A percentile compares a stretch with the other conserved stretches of the same genome.
Conservation (phyloP, 2,797 vertebrate species). For the Rhinogobio ventralis region DNA sequence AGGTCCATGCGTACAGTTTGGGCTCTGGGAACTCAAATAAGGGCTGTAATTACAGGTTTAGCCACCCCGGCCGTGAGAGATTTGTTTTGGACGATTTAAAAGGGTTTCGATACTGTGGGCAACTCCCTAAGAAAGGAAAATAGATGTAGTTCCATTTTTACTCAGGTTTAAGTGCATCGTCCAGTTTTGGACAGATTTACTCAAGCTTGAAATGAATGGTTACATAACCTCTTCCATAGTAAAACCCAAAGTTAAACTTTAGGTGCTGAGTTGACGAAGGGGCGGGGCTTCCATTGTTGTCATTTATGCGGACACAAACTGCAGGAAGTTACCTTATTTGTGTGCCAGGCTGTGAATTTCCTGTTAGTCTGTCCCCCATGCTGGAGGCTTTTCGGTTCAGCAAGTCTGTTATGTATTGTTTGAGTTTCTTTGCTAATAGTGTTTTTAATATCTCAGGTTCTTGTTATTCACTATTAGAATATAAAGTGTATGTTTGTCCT, state of each 20-base stretch:
- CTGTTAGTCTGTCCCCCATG: conserved; percentile 1
- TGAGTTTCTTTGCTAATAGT: background rate
- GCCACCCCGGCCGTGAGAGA: conserved; percentile 16
- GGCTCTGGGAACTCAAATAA: conserved; percentile 23
- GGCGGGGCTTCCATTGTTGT: conserved; percentile 41
- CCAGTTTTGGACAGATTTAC: conserved; percentile 21
- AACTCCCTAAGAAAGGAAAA: conserved; percentile 19
- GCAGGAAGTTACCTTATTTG: conserved; percentile 47
- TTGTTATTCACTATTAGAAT: background rate
- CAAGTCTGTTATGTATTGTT: background rate
- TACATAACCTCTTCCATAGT: background rate
- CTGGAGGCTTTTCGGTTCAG: background rate
- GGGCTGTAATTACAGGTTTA: conserved; percentile 45
- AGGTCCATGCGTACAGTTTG: conserved; percentile 14
- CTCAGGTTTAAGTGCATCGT: background rate
- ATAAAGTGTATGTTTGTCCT: conserved; percentile 7
- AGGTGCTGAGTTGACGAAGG: conserved; percentile 11
- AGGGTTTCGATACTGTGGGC: background rate
- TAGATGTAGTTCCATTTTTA: conserved; percentile 9
- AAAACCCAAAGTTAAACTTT: background rate
- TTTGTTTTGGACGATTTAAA: conserved; percentile 42
- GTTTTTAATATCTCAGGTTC: background rate
- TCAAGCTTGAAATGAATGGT: conserved; percentile 12
- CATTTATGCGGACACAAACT: background rate
- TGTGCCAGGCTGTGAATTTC: conserved; percentile 30